Percentiles rank a stretch among this genome's conserved stretches.
These are phyloP conservation scores for Pseudonaja textilis DNA, from an alignment of 2,113 vertebrate species.

Conservation along the genomic window DNA sequence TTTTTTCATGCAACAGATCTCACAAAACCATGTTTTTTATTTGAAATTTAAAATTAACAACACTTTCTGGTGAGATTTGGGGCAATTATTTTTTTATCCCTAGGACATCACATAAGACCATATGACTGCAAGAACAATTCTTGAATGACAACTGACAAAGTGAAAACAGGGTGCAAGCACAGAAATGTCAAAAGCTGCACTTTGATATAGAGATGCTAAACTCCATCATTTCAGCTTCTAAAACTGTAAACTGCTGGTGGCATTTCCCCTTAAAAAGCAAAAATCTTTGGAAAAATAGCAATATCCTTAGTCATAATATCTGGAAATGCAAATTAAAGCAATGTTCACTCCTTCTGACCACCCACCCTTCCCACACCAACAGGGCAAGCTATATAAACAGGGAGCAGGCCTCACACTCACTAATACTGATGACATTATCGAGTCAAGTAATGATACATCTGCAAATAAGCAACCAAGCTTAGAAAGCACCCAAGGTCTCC, in stretches of 20 bases:
- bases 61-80: background rate
- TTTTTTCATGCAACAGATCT: background rate
- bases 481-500: background rate
- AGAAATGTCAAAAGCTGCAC: background rate
- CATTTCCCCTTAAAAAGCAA: background rate
- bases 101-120: background rate
- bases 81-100: background rate
- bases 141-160: background rate
- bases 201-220: background rate
- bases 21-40: background rate
- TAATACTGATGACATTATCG: background rate
- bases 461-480: background rate
- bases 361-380: background rate
- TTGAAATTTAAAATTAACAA: background rate
- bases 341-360: background rate
- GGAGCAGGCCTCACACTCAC: background rate
- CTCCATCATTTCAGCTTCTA: background rate
- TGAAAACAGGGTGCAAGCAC: too few relatives aligned
- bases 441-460: background rate
- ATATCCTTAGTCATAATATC: too few relatives aligned
- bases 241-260: background rate
- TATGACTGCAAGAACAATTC: background rate
- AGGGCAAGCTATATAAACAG: background rate
- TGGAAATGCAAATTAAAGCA: background rate
- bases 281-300: background rate